These are phyloP conservation scores for Callitettix versicolor DNA, from an alignment of 1,140 invertebrate genomes.

Conservation along the genomic window DNA sequence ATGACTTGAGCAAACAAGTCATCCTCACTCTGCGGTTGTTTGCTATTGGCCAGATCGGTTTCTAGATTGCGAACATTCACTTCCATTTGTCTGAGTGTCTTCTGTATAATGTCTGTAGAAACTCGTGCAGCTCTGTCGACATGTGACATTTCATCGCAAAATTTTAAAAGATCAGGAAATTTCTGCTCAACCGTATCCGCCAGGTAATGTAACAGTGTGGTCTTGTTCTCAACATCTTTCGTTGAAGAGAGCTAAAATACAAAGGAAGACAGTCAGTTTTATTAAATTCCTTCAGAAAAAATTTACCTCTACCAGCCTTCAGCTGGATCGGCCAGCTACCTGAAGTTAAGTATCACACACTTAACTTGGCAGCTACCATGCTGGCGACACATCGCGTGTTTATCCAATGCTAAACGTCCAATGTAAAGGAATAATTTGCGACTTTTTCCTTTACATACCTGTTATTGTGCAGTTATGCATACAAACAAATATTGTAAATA, in stretches of 20 bases:
- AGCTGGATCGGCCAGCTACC: too few relatives aligned
- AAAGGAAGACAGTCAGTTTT: conserved; percentile 21
- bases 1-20: conserved; percentile 78
- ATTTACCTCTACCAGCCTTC: too few relatives aligned
- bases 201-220: conserved; percentile 86
- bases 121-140: conserved; percentile 72
- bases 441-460: too few relatives aligned
- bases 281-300: too few relatives aligned
- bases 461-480: too few relatives aligned
- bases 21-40: conserved; percentile 59
- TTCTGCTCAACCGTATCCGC: conserved; percentile 80
- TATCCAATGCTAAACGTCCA: too few relatives aligned
- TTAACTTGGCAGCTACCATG: too few relatives aligned
- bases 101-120: conserved; percentile 75
- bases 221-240: conserved; percentile 87
- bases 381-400: too few relatives aligned
- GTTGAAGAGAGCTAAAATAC: conserved; percentile 70
- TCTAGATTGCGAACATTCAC: conserved; percentile 74
- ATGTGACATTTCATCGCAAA: conserved; percentile 79
- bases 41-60: conserved; percentile 74
- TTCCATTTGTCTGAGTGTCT: conserved; percentile 78
- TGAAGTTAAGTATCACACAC: too few relatives aligned
- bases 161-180: conserved; percentile 72
- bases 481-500: too few relatives aligned
- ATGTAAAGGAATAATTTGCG: too few relatives aligned